Conservation (phyloP, 2,797 vertebrate species). For the Mormyrops boulengeri region DNA sequence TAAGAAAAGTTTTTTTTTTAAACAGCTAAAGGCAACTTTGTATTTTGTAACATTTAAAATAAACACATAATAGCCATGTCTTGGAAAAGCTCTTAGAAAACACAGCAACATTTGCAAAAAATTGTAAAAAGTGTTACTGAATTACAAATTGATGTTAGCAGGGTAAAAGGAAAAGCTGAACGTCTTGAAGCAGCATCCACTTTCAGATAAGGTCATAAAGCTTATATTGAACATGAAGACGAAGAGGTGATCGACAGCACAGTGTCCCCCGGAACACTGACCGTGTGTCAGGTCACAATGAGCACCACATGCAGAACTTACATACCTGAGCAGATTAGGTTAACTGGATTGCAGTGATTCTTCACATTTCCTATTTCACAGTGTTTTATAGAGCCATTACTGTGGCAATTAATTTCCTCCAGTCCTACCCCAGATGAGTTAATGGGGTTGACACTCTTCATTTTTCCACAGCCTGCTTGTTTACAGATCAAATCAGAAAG, state of each 20-base stretch:
- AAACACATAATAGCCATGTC: background rate
- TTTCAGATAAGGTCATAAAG: background rate
- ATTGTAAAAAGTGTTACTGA: background rate
- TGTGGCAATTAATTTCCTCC: rapidly evolving
- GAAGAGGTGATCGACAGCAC: background rate
- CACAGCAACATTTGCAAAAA: background rate
- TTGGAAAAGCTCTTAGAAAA: background rate
- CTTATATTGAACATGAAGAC: background rate
- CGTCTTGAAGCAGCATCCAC: background rate
- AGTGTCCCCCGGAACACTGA: background rate
- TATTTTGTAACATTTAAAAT: background rate
- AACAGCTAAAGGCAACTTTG: background rate
- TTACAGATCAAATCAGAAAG: slow-evolving; percentile 34
- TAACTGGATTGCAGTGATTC: rapidly evolving
- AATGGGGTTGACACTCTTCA: background rate
- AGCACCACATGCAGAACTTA: background rate
- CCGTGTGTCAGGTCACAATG: background rate
- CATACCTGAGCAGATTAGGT: slow-evolving; percentile 42
- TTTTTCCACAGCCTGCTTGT: slow-evolving; percentile 36
- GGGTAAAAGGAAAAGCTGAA: background rate
- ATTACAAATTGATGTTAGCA: background rate
- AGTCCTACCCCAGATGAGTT: background rate
- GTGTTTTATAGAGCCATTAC: rapidly evolving
- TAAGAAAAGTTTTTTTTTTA: background rate
- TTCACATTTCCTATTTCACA: rapidly evolving